Evolutionary conservation across 2,797 vertebrate genomes (phyloP), one percentile per base, ranked within the genome.

Genomic region (Smutsia temminckii): DNA sequence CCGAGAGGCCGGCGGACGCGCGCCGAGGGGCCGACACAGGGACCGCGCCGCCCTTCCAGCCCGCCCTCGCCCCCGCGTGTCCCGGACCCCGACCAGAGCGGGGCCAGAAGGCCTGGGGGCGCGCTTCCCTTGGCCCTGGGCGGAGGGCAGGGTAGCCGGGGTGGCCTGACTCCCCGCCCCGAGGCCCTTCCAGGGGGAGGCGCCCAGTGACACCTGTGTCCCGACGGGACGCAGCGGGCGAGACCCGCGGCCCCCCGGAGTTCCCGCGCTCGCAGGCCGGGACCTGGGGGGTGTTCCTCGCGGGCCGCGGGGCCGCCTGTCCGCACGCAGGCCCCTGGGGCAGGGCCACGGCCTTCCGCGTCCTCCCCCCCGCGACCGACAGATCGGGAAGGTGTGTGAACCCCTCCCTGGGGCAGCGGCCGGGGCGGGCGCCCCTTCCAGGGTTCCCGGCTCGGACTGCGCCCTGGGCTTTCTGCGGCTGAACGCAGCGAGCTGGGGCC

Each of bases 131-230:
- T 18, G 18, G 59, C 42, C 27, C 12, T 4, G 8, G 46, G 79
- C 23, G 16, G 9, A 12, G 20, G n/a, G 5, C 4, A 2, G 13
- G 37, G 53, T 4, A 3, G 6, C 17, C 3, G 13, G 49, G 34
- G 55, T 8, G 69, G 55, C 18, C 12, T 0, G 13, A 6, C 37
- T 32, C 18, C 46, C 46, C 46, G 46, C 12, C 46, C 10, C 46
- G 46, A 46, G 46, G 46, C 46, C 46, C 46, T 46, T 46, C 46
- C 1, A 16, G 34, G 2, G 16, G 61, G 16, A 9, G 46, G 59
- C 4, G 29, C 8, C 42, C 55, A 1, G 85, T 13, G 32, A 51
- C 49, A 46, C 46, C 46, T 46, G 46, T 46, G 14, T 81, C 34
- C 57, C 5, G 69, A 42, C n/a, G 12, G 23, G 4, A 6, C 14